These are phyloP conservation scores for Tragelaphus scriptus DNA, from an alignment of 2,113 vertebrate genomes.

Conservation along the genomic window DNA sequence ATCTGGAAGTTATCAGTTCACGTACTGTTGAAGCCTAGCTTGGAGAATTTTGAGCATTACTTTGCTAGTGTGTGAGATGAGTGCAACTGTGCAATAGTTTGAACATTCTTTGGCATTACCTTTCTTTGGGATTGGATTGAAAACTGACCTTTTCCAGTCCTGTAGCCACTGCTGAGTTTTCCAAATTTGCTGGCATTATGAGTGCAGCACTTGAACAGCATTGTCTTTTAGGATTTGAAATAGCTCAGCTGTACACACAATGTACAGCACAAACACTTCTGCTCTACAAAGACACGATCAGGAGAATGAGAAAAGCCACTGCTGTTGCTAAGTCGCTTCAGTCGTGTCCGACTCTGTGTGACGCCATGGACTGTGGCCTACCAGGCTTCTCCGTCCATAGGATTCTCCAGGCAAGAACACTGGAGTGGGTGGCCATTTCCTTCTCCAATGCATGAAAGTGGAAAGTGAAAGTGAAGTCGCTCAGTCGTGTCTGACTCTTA, in stretches of 20 bases:
- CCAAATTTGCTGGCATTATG: not conserved
- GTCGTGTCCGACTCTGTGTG: too few relatives aligned
- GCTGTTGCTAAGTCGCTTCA: too few relatives aligned
- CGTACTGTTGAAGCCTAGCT: not conserved
- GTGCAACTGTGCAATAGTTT: not conserved
- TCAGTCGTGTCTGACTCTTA: too few relatives aligned
- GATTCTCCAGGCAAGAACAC: too few relatives aligned
- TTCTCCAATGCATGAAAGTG: too few relatives aligned
- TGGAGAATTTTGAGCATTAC: not conserved
- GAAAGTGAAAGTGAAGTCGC: too few relatives aligned
- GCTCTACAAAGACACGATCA: not conserved
- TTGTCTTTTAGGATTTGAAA: not conserved
- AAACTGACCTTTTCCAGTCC: not conserved
- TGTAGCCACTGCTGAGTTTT: not conserved
- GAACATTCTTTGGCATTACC: not conserved
- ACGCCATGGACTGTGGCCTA: too few relatives aligned
- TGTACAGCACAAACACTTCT: not conserved
- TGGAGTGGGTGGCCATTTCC: too few relatives aligned
- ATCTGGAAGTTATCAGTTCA: not conserved
- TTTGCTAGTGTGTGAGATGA: not conserved
- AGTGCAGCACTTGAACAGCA: not conserved
- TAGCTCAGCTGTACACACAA: not conserved
- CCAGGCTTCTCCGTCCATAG: too few relatives aligned
- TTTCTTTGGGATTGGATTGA: not conserved
- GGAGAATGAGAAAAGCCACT: not conserved